Evolutionary conservation across 2,888 invertebrate genomes (phyloP).

Genomic region (Tachina fera): DNA sequence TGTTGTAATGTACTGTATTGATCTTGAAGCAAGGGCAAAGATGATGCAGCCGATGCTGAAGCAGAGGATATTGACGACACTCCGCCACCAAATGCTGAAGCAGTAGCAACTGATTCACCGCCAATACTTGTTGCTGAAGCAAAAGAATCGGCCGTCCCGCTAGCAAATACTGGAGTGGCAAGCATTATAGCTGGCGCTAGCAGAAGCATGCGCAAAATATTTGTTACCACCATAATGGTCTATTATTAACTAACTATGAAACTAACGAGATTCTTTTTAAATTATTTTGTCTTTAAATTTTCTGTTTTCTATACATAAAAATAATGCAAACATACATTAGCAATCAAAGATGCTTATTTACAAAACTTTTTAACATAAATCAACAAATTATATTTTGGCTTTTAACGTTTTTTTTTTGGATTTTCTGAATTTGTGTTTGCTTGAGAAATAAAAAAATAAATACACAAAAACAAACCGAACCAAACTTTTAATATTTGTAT

Average conservation of each 20-base stretch:
- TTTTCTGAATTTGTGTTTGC: slow-evolving; percentile 41
- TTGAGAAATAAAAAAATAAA: neutral
- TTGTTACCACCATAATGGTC: slow-evolving; percentile 46
- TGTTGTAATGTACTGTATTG: slow-evolving; percentile 63
- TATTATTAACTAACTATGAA: slow-evolving; percentile 35
- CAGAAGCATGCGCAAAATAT: slow-evolving; percentile 40
- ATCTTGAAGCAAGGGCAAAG: neutral
- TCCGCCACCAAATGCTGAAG: slow-evolving; percentile 21
- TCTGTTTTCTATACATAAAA: slow-evolving; percentile 26
- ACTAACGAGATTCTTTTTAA: slow-evolving; percentile 23
- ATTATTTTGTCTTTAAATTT: slow-evolving; percentile 3
- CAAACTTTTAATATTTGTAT: neutral
- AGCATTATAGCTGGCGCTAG: neutral
- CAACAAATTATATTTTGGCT: neutral
- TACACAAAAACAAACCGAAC: neutral
- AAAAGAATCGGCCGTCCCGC: slow-evolving; percentile 50
- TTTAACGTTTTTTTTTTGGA: slow-evolving; percentile 17
- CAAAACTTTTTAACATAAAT: slow-evolving; percentile 48
- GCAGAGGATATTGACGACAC: slow-evolving; percentile 19
- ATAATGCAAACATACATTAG: slow-evolving; percentile 1
- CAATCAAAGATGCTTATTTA: slow-evolving; percentile 28
- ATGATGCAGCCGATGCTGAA: slow-evolving; percentile 15
- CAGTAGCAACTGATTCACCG: slow-evolving; percentile 45
- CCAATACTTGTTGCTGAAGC: slow-evolving; percentile 26
- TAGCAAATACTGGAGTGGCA: slow-evolving; percentile 37